Evolutionary conservation across 2,113 vertebrate species (phyloP).

Genomic region (Romanogobio albipinnatus): DNA sequence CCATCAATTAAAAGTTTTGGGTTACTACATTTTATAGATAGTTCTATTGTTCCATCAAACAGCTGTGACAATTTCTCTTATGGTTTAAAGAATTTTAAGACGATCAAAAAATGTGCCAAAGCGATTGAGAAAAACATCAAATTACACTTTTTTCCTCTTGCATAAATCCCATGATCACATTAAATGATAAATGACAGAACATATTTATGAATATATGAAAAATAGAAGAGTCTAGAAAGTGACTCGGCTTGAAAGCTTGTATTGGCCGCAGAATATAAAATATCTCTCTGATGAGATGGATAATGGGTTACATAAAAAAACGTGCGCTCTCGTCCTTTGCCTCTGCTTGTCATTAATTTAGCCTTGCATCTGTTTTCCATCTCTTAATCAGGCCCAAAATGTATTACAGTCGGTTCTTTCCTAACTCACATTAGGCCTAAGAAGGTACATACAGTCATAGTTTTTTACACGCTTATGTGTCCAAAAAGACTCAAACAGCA

Average conservation of each 20-base stretch:
- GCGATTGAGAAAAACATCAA: too few relatives aligned
- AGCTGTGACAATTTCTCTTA: too few relatives aligned
- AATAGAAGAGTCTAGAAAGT: not conserved
- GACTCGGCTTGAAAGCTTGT: not conserved
- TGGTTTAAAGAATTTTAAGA: too few relatives aligned
- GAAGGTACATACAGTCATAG: not conserved
- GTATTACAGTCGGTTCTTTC: not conserved
- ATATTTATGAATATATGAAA: not conserved
- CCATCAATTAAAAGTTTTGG: too few relatives aligned
- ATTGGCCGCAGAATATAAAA: not conserved
- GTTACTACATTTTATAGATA: too few relatives aligned
- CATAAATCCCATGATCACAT: not conserved
- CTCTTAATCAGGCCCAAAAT: constrained; percentile 9
- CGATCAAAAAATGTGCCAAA: too few relatives aligned
- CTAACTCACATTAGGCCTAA: not conserved
- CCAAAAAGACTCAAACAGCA: not conserved
- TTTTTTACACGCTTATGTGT: not conserved
- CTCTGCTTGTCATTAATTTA: constrained; percentile 13
- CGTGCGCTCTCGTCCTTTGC: not conserved
- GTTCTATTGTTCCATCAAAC: too few relatives aligned
- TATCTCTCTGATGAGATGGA: not conserved
- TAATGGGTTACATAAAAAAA: not conserved
- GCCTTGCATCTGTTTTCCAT: constrained; percentile 20
- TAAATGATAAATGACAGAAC: not conserved
- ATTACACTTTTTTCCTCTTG: not conserved